phyloP scores from a whole-genome alignment of 2,113 vertebrate species.

The Ivindomyrus marchei region DNA sequence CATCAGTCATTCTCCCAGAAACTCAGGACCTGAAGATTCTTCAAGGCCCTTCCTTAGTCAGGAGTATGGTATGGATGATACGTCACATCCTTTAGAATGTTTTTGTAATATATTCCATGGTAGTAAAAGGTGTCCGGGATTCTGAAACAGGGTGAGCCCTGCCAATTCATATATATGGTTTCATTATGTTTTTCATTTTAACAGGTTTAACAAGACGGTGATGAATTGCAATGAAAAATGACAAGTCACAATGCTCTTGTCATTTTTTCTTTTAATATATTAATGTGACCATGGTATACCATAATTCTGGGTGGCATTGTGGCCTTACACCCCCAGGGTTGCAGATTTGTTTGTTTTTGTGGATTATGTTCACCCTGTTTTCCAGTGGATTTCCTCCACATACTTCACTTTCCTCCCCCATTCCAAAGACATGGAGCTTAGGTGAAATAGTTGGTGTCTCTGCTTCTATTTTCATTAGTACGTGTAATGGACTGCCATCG shows the following conservation, averaged over 20 bases:
- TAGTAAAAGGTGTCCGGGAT: neutral
- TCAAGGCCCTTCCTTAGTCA: constrained; percentile 44
- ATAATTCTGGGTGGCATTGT: neutral
- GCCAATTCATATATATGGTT: neutral
- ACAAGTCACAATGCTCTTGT: neutral
- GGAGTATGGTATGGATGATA: constrained; percentile 54
- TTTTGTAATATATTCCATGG: neutral
- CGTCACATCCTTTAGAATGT: neutral
- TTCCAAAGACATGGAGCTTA: neutral
- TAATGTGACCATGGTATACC: neutral
- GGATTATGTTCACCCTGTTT: neutral
- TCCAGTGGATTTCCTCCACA: neutral
- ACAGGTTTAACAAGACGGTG: neutral
- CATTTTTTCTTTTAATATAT: neutral
- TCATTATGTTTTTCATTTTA: neutral
- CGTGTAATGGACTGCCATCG: neutral
- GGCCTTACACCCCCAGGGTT: neutral
- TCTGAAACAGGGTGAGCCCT: neutral
- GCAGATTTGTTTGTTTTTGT: neutral
- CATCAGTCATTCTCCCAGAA: neutral
- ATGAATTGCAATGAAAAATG: neutral
- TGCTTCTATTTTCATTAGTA: neutral
- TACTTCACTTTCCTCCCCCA: neutral
- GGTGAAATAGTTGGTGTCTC: neutral
- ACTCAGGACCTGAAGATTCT: neutral